A percentile compares a stretch with the other conserved stretches of the same genome.
Evolutionary conservation across 2,113 vertebrate species (phyloP).

Genomic region (Dicentrarchus labrax): DNA sequence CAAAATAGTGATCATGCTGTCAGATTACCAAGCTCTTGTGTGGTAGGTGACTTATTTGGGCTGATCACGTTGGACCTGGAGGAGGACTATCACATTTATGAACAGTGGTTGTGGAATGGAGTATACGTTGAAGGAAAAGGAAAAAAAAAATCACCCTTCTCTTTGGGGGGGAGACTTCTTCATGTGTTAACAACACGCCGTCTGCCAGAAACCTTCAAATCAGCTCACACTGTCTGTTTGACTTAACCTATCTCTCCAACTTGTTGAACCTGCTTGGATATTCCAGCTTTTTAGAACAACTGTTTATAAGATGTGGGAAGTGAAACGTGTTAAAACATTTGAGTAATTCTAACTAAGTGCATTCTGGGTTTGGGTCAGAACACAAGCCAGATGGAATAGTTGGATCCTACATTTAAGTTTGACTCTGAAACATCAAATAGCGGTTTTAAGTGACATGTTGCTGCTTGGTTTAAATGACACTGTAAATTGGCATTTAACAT

Average conservation of each 20-base stretch:
- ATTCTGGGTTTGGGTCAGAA: constrained; percentile 31
- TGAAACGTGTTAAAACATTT: constrained; percentile 36
- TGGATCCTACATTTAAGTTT: constrained; percentile 18
- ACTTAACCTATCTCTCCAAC: constrained; percentile 36
- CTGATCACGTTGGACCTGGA: constrained; percentile 67
- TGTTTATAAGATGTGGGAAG: constrained; percentile 34
- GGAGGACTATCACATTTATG: constrained; percentile 56
- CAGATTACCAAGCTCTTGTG: constrained; percentile 30
- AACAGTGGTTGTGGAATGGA: constrained; percentile 62
- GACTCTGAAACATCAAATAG: constrained; percentile 30
- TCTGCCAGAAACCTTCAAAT: constrained; percentile 46
- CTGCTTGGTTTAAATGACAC: constrained; percentile 76
- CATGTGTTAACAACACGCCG: constrained; percentile 33
- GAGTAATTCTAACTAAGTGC: constrained; percentile 23
- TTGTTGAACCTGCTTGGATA: constrained; percentile 62
- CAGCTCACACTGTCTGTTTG: constrained; percentile 47
- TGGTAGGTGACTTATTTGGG: constrained; percentile 32
- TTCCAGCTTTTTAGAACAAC: constrained; percentile 53
- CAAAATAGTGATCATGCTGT: constrained; percentile 23
- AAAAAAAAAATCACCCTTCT: constrained; percentile 26
- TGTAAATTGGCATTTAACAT: constrained; percentile 62
- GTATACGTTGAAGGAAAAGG: constrained; percentile 17
- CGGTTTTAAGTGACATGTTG: constrained; percentile 68
- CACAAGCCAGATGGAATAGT: constrained; percentile 18
- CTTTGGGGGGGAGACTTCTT: constrained; percentile 45